Percentiles rank a stretch among this genome's conserved stretches.
Conservation (phyloP, 2,888 invertebrate species). For the Sesamia inferens region DNA sequence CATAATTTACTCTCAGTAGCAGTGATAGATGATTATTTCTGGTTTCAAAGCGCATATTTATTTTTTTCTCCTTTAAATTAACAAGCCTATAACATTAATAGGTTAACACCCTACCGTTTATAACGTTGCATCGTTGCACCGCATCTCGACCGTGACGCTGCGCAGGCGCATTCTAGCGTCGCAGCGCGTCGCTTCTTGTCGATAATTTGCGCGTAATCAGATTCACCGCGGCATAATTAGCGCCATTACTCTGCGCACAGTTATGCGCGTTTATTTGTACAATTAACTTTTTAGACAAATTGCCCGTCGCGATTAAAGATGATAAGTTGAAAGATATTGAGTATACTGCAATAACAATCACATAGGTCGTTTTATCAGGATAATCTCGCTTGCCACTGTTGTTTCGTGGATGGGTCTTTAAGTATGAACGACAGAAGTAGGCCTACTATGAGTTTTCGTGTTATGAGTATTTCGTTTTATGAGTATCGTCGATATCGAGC, state of each 20-base stretch:
- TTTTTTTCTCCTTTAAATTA: background rate
- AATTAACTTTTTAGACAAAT: background rate
- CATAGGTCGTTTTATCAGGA: background rate
- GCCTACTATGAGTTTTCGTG: no score
- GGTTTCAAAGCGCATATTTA: background rate
- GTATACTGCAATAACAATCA: background rate
- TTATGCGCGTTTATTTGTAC: conserved; percentile 24
- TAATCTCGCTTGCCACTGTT: background rate
- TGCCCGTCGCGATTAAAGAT: background rate
- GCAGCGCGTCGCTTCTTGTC: conserved; percentile 22
- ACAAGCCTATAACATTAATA: conserved; percentile 6
- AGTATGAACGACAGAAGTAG: no score
- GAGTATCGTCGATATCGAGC: no score
- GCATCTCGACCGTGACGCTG: conserved; percentile 59
- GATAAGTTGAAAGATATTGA: background rate
- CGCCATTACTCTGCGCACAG: conserved; percentile 27
- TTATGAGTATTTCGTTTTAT: no score
- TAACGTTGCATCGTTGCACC: conserved; percentile 45
- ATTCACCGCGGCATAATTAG: conserved; percentile 50
- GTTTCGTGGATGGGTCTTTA: background rate
- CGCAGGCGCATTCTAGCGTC: conserved; percentile 11
- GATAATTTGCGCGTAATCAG: conserved; percentile 56
- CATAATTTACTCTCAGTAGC: no score
- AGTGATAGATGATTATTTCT: background rate
- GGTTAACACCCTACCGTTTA: conserved; percentile 22